These are phyloP conservation scores for Phasianus colchicus DNA, from an alignment of 2,113 vertebrate genomes.

Conservation along the genomic window DNA sequence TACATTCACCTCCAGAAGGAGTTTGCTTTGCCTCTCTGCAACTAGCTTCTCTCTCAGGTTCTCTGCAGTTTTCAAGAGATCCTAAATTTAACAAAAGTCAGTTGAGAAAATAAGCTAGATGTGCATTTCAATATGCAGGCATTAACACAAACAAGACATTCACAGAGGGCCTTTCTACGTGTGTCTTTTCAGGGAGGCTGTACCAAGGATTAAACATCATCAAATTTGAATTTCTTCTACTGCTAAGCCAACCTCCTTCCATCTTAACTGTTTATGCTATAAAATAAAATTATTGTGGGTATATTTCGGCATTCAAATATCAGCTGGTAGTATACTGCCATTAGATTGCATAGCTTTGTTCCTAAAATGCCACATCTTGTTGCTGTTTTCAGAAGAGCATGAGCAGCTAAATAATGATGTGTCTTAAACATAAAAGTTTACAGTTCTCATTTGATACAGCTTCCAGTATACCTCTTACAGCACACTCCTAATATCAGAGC, in stretches of 20 bases:
- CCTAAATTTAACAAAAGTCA: slow-evolving; percentile 49
- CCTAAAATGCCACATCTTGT: neutral
- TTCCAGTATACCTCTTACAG: neutral
- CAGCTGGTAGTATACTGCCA: neutral
- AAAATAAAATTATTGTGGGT: neutral
- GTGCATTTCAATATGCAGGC: neutral
- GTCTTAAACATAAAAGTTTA: neutral
- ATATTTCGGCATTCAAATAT: neutral
- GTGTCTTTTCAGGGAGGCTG: neutral
- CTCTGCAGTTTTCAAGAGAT: slow-evolving; percentile 82
- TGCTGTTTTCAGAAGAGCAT: neutral
- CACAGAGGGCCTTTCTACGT: neutral
- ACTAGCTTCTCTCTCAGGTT: slow-evolving; percentile 79
- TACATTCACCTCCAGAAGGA: slow-evolving; percentile 88
- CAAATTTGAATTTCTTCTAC: neutral
- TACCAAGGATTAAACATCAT: neutral
- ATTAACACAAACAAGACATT: neutral
- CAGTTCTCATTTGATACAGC: neutral
- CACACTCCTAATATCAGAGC: neutral
- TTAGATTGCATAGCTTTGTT: neutral
- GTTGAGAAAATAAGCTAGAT: neutral
- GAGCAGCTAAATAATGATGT: neutral
- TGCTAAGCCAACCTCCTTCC: neutral
- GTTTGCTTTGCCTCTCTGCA: slow-evolving; percentile 82
- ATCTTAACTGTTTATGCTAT: neutral